A percentile compares a stretch with the other conserved stretches of the same genome.
These are phyloP conservation scores for Sebastes kiyomatsui DNA, from an alignment of 2,797 vertebrate genomes.

Conservation along the genomic window DNA sequence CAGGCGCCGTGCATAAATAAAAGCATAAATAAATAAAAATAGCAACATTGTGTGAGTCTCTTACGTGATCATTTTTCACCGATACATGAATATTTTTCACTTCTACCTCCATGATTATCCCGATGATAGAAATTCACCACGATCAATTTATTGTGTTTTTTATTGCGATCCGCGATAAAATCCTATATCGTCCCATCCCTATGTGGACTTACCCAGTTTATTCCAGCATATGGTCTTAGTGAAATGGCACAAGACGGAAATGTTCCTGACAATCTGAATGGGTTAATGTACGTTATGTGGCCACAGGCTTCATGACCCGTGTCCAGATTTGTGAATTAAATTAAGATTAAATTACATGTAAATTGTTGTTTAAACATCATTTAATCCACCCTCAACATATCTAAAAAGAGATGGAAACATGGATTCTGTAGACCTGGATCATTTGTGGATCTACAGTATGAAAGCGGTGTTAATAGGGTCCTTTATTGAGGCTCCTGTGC, in stretches of 20 bases:
- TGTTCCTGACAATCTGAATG: not conserved
- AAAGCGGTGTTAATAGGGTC: slow-evolving; percentile 26
- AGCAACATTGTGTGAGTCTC: no score
- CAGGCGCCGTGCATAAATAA: no score
- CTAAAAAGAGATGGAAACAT: not conserved
- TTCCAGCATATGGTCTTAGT: not conserved
- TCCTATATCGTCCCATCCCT: no score
- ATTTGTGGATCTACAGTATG: not conserved
- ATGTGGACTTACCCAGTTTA: not conserved
- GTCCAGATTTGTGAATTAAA: not conserved
- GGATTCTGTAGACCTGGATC: not conserved
- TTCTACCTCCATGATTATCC: no score
- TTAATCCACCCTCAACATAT: not conserved
- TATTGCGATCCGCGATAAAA: no score
- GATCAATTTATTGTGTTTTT: no score
- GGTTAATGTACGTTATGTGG: not conserved
- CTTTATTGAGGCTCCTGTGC: slow-evolving; percentile 35
- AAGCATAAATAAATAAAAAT: no score
- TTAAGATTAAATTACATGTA: not conserved
- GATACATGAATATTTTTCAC: no score
- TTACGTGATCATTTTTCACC: no score
- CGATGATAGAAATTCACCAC: no score
- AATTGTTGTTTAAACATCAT: slow-evolving; percentile 21
- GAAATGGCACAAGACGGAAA: not conserved
- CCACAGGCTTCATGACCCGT: not conserved